phyloP scores from a whole-genome alignment of 1,140 invertebrate genomes.

The Dreissena rostriformis region DNA sequence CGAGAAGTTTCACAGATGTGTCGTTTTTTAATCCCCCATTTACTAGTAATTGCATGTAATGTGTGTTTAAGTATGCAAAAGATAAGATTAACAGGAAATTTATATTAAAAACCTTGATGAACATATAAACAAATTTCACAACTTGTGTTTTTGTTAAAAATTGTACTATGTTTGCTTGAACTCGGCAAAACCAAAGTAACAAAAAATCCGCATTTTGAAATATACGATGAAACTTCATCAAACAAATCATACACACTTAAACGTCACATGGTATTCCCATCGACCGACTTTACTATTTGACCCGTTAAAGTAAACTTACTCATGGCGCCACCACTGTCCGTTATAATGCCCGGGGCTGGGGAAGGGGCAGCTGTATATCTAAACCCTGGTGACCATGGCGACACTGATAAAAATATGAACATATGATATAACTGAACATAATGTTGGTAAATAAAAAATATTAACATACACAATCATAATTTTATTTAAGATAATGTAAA shows the following conservation, averaged over 20 bases:
- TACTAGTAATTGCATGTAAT: no score
- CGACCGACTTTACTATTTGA: not conserved
- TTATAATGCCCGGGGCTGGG: conserved; percentile 3
- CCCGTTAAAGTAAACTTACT: not conserved
- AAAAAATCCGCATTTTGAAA: no score
- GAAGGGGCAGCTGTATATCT: not conserved
- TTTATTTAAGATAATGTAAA: not conserved
- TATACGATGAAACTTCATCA: no score
- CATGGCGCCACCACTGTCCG: not conserved
- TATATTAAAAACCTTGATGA: no score
- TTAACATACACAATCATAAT: not conserved
- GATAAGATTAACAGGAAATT: no score
- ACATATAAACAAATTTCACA: not conserved
- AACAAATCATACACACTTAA: not conserved
- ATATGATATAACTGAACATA: not conserved
- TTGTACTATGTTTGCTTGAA: not conserved
- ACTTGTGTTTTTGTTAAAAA: not conserved
- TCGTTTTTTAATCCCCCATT: no score
- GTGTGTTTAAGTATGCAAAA: no score
- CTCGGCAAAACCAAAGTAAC: not conserved
- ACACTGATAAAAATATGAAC: not conserved
- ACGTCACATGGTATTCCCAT: not conserved
- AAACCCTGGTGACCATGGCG: not conserved
- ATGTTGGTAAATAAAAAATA: not conserved
- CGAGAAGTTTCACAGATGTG: no score